phyloP scores from a whole-genome alignment of 2,797 vertebrate genomes.

The Clarias pachynema region DNA sequence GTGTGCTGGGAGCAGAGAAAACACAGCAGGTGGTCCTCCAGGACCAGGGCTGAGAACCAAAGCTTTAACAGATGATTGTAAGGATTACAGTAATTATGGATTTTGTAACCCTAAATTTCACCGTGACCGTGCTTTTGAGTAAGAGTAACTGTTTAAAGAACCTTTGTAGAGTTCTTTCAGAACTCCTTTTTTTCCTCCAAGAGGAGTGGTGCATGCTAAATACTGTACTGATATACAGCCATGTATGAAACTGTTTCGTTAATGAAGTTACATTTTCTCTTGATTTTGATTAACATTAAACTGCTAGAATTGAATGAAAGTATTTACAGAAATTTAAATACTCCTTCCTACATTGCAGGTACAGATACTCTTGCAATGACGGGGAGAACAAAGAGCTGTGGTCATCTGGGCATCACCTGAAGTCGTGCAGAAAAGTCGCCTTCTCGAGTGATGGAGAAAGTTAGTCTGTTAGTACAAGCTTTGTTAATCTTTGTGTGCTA shows the following conservation, averaged over 20 bases:
- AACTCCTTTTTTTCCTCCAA: neutral
- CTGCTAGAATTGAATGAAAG: neutral
- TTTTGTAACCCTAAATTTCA: neutral
- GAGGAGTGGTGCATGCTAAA: neutral
- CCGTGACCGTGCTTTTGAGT: neutral
- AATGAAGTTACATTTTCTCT: neutral
- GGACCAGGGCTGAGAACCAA: too few species aligned
- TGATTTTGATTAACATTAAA: neutral
- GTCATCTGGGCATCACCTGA: slow-evolving; percentile 96
- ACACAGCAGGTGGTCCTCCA: too few species aligned
- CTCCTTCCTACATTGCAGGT: slow-evolving; percentile 69
- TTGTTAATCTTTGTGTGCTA: neutral
- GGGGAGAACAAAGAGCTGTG: slow-evolving; percentile 88
- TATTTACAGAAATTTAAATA: neutral
- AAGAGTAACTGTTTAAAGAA: neutral
- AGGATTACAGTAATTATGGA: neutral
- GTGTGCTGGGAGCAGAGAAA: too few species aligned
- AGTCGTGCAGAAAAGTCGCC: slow-evolving; percentile 88
- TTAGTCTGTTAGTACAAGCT: slow-evolving; percentile 61
- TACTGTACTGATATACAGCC: too few species aligned
- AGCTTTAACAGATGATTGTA: neutral
- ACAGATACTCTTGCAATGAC: slow-evolving; percentile 86
- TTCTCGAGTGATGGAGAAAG: slow-evolving; percentile 87
- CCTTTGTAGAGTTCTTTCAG: neutral
- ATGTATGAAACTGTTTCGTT: too few species aligned